Conservation (phyloP, 2,113 vertebrate species). For the Oenanthe oenanthe region DNA sequence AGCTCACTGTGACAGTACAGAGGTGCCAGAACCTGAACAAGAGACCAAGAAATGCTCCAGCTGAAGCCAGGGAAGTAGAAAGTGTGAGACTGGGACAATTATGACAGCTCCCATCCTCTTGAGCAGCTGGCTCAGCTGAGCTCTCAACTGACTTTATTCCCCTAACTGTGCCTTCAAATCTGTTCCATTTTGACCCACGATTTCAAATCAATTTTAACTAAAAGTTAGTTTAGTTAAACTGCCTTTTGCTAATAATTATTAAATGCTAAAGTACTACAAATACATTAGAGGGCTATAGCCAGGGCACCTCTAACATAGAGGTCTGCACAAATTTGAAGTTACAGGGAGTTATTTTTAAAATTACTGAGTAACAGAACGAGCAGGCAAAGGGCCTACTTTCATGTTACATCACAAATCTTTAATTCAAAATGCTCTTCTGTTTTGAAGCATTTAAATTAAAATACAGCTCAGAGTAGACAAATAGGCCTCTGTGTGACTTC, state of each 20-base stretch:
- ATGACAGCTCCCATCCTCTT: fast-evolving
- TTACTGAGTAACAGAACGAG: background rate
- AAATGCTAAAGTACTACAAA: background rate
- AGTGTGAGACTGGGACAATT: background rate
- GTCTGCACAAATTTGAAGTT: background rate
- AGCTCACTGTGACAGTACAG: background rate
- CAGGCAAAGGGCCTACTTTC: background rate
- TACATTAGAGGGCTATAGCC: background rate
- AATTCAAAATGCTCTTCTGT: background rate
- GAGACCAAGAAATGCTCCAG: background rate
- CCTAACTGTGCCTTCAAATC: background rate
- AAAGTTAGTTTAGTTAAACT: background rate
- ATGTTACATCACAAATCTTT: background rate
- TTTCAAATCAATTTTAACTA: background rate
- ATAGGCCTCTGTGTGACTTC: background rate
- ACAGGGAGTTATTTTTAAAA: background rate
- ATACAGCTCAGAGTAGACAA: background rate
- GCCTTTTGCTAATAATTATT: background rate
- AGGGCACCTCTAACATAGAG: background rate
- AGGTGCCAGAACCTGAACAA: background rate
- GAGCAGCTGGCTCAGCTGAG: background rate
- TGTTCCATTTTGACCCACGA: fast-evolving
- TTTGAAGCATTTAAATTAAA: background rate
- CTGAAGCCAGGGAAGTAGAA: background rate
- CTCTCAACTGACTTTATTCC: background rate